Conservation (phyloP, 1,140 invertebrate genomes). For the Drosophila navojoa region DNA sequence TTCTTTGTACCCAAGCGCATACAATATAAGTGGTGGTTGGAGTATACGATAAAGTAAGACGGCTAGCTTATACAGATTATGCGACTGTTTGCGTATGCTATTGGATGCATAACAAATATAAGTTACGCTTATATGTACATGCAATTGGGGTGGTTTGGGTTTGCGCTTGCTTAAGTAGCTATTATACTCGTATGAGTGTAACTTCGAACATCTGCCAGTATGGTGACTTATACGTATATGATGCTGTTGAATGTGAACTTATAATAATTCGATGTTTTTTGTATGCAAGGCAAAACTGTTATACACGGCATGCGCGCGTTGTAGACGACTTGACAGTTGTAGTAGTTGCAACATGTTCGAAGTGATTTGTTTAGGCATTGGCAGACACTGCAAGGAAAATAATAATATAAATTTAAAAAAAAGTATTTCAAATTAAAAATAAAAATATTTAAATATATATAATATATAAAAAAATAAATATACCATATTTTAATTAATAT, state of each 20-base stretch:
- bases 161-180: not conserved
- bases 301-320: constrained; percentile 10
- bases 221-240: not conserved
- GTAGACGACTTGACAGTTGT: constrained; percentile 9
- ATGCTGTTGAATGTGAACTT: not conserved
- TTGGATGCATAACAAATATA: too few species aligned
- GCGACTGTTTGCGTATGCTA: not conserved
- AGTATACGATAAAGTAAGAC: not conserved
- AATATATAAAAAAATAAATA: too few species aligned
- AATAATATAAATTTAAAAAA: not conserved
- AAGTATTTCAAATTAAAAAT: too few species aligned
- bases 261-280: constrained; percentile 13
- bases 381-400: not conserved
- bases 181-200: too few species aligned
- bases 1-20: too few species aligned
- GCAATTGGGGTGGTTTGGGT: not conserved
- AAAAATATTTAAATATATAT: too few species aligned
- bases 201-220: not conserved
- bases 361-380: not conserved
- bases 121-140: too few species aligned
- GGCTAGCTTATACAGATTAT: not conserved
- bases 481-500: too few species aligned
- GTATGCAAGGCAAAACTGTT: constrained; percentile 30
- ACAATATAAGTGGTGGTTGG: constrained; percentile 3
- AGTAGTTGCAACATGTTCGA: constrained; percentile 35